Percentiles rank a stretch among this genome's conserved stretches.
Conservation (phyloP, 1,140 invertebrate genomes). For the Charaxes varanes region DNA sequence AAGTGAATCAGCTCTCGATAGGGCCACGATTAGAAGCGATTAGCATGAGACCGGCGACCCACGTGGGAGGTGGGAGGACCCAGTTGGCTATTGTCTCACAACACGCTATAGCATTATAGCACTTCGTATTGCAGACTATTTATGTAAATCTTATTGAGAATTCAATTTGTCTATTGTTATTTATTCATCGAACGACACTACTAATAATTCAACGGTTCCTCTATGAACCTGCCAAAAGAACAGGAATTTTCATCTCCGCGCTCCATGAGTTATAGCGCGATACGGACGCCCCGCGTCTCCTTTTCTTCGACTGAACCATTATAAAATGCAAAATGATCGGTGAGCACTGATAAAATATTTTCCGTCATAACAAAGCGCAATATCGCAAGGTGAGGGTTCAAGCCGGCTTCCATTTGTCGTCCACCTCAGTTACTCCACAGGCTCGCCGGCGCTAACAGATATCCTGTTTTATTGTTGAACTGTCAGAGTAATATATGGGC, state of each 20-base stretch:
- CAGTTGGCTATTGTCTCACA: constrained; percentile 58
- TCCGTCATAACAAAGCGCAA: constrained; percentile 22
- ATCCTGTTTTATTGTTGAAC: constrained; percentile 57
- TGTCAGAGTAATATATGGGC: constrained; percentile 59
- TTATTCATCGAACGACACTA: constrained; percentile 11
- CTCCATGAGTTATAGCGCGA: constrained; percentile 17
- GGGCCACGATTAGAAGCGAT: constrained; percentile 64
- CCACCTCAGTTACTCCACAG: constrained; percentile 28
- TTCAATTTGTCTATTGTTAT: constrained; percentile 55
- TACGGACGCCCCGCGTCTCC: constrained; percentile 21
- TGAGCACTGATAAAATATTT: constrained; percentile 23
- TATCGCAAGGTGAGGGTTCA: constrained; percentile 35
- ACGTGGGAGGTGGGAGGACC: constrained; percentile 62
- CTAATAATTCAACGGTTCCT: neutral
- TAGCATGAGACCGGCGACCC: constrained; percentile 52
- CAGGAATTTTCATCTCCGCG: constrained; percentile 19
- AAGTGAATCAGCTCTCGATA: constrained; percentile 67
- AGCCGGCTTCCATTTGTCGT: constrained; percentile 48
- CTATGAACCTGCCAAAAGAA: constrained; percentile 30
- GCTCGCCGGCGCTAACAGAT: constrained; percentile 47
- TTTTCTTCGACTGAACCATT: constrained; percentile 24
- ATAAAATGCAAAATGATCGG: constrained; percentile 19
- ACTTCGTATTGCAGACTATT: constrained; percentile 58
- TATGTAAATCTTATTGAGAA: constrained; percentile 63
- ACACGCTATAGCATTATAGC: constrained; percentile 56